These are phyloP conservation scores for Mesorhabditis sp. DNA, from an alignment of 2,888 invertebrate genomes.

Conservation along the genomic window DNA sequence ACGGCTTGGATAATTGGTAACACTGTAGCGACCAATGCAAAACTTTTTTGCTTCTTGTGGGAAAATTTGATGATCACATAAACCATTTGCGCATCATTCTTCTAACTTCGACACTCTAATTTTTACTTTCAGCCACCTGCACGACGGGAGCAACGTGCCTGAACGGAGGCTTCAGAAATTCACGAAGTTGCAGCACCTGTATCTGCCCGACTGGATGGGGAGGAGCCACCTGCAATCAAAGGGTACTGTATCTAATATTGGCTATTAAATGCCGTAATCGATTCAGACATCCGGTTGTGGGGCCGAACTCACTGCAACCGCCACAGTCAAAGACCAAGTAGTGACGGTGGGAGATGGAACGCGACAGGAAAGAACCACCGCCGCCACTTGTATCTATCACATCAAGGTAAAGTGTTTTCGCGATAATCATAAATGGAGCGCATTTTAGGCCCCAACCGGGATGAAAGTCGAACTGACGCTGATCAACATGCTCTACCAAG, in stretches of 20 bases:
- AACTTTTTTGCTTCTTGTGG: too few relatives aligned
- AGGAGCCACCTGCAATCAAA: conserved; percentile 30
- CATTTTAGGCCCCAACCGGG: conserved; percentile 1
- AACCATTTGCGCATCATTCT: too few relatives aligned
- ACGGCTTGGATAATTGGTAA: background rate
- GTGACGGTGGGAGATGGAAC: background rate
- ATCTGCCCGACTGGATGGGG: conserved; percentile 52
- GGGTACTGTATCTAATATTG: conserved; percentile 13
- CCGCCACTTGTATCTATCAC: background rate
- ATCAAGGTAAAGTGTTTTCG: background rate
- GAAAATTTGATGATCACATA: too few relatives aligned
- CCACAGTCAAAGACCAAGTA: background rate
- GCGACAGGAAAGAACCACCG: background rate
- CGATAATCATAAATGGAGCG: background rate
- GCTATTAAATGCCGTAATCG: background rate
- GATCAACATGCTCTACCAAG: background rate
- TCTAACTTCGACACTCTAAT: too few relatives aligned
- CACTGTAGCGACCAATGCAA: too few relatives aligned
- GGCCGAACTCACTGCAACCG: conserved; percentile 21
- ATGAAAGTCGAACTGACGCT: background rate
- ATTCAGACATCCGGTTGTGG: conserved; percentile 32
- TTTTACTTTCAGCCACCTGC: background rate
- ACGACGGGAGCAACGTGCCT: conserved; percentile 30
- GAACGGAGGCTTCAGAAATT: conserved; percentile 47
- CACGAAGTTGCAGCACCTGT: conserved; percentile 39